Evolutionary conservation across 2,888 invertebrate species (phyloP), one percentile per base, ranked within the genome.

Genomic region (Bellardia bayeri): DNA sequence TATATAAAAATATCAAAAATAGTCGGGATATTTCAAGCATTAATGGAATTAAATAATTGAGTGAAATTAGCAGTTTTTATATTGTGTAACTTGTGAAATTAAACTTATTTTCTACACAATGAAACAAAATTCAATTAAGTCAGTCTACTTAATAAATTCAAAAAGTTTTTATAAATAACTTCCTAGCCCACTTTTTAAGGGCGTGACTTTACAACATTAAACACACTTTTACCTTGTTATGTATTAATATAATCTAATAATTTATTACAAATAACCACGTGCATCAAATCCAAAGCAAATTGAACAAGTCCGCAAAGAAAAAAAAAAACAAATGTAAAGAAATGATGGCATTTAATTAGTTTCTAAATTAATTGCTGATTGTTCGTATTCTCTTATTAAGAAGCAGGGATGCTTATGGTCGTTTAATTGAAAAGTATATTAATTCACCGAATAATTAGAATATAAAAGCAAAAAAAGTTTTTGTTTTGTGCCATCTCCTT

Each of bases 281-380:
- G 74, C 84, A 23, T 63, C 68, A 37, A 13, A 13, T 69, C 37
- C 69, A 51, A 49, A 79, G 30, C 72, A 75, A 79, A 79, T 80
- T 74, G 33, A 40, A 72, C 40, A 74, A 84, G 40, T 61, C 13
- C 11, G 37, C 2, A 11, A 51, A 11, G 14, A 61, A 37, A 79
- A 58, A 40, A 68, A 63, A 79, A 66, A 58, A 45, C 54, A 40
- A 13, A 40, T 54, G 54, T 2, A 68, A 64, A 51, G 61, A 78
- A 58, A 69, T 68, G 56, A 61, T 54, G 76, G 56, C 74, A 78
- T 87, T 82, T 85, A 79, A 82, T 82, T 82, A 84, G 68, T 82
- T 74, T 56, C 61, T 49, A 82, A 87, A 85, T 85, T 82, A 82
- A 87, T 82, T 69, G 79, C 78, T 74, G 82, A 30, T 85, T 82